Conservation (phyloP, 2,113 vertebrate genomes). For the Grus americana region DNA sequence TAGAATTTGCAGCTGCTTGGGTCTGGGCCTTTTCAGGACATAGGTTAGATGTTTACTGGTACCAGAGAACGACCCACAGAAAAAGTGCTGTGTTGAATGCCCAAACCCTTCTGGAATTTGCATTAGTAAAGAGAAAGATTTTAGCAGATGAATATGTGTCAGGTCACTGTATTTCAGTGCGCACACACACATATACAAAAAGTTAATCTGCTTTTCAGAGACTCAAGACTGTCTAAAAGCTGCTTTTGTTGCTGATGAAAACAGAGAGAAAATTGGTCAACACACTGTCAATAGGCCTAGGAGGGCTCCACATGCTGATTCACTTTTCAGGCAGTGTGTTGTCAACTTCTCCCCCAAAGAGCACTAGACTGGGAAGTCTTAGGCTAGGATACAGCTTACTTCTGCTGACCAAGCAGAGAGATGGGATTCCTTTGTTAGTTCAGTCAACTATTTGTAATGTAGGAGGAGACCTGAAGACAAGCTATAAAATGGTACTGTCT, state of each 20-base stretch:
- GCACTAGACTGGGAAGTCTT: background rate
- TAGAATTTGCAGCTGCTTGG: background rate
- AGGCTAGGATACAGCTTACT: background rate
- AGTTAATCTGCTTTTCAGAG: background rate
- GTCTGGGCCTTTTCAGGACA: background rate
- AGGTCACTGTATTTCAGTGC: background rate
- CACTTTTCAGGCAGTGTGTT: background rate
- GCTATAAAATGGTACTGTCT: background rate
- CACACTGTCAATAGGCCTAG: background rate
- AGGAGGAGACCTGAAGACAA: background rate
- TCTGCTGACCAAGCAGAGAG: background rate
- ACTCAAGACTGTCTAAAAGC: background rate
- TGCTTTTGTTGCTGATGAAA: background rate
- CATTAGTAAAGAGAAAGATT: background rate
- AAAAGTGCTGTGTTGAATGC: background rate
- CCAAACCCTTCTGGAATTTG: background rate
- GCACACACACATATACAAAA: background rate
- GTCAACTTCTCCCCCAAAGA: background rate
- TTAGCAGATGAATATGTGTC: background rate
- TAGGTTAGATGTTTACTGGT: background rate
- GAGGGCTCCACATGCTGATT: background rate
- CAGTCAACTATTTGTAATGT: background rate
- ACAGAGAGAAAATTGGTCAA: background rate
- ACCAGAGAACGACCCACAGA: background rate
- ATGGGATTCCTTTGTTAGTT: background rate